Conservation (phyloP, 2,888 invertebrate genomes). For the Archips xylosteana region DNA sequence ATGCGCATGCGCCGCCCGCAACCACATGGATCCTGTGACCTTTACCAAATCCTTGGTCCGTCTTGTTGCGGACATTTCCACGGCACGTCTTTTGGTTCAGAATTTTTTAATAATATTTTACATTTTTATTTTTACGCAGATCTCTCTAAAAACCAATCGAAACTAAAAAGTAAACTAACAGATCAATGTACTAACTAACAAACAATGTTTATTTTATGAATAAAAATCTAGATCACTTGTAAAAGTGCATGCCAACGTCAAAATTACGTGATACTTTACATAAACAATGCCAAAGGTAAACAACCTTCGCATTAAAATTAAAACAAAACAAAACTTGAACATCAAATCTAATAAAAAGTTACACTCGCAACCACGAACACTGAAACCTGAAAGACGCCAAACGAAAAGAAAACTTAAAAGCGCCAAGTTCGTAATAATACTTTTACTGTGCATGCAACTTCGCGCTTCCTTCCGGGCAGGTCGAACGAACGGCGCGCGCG, state of each 20-base stretch:
- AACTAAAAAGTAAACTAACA: too few species aligned
- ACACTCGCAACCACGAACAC: background rate
- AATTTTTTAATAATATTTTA: too few species aligned
- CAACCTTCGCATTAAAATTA: background rate
- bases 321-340: background rate
- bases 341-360: background rate
- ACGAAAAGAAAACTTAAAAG: slow-evolving; percentile 24
- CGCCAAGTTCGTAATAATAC: slow-evolving; percentile 27
- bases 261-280: slow-evolving; percentile 29
- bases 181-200: too few species aligned
- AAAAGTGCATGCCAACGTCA: slow-evolving; percentile 14
- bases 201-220: background rate
- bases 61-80: too few species aligned
- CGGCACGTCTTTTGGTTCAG: too few species aligned
- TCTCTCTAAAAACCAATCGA: too few species aligned
- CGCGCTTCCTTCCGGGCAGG: slow-evolving; percentile 79
- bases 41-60: too few species aligned
- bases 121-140: too few species aligned
- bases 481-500: slow-evolving; percentile 58
- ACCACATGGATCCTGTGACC: too few species aligned
- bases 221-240: slow-evolving; percentile 44
- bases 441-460: slow-evolving; percentile 59
- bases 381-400: slow-evolving; percentile 16
- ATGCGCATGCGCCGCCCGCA: too few species aligned
- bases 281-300: slow-evolving; percentile 13